Evolutionary conservation across 1,140 invertebrate genomes (phyloP), one percentile per base, ranked within the genome.

Genomic region (Drosophila prosaltans): DNA sequence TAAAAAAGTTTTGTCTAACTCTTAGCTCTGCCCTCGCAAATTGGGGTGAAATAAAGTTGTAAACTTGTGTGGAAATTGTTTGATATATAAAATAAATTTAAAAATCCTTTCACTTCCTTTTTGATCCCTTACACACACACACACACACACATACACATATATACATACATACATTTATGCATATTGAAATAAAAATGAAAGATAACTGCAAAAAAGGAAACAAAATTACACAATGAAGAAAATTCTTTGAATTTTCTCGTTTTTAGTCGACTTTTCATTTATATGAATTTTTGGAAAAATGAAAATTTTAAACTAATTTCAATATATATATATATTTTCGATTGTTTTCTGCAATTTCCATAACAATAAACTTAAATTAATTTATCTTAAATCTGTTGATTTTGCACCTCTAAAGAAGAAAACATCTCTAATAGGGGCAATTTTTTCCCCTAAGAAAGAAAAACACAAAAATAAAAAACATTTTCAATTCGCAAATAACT

Each of bases 81-180:
- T 51, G 45, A 24, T 26, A 51, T 51, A 51, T 51, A 21, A 24
- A 51, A 51, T 51, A 51, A 26, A 51, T 51, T 51, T 51, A 3
- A 26, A 26, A 51, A 51, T 51, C 45, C 45, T 26, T 51, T 51
- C 45, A 51, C 24, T 51, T 51, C 45, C 45, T 24, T 51, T 26
- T 51, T 51, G 45, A 51, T 51, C 45, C 45, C 26, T 26, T 48
- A 16, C 16, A 48, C 16, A 48, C 43, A 45, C 43, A 21, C 16
- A 48, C 2, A 26, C 45, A 26, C 45, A 10, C 45, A 24, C 45
- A 51, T 8, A 26, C 45, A 26, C 45, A 8, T 1, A 24, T 21
- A 51, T 21, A 10, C 3, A 26, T 9, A 26, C 9, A 10, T 8
- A 51, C 9, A 26, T 24, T 51, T 21, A 51, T 51, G 10, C 24